Base-by-base conservation (phyloP, 2,797 vertebrate genomes). In the Carapus acus region DNA sequence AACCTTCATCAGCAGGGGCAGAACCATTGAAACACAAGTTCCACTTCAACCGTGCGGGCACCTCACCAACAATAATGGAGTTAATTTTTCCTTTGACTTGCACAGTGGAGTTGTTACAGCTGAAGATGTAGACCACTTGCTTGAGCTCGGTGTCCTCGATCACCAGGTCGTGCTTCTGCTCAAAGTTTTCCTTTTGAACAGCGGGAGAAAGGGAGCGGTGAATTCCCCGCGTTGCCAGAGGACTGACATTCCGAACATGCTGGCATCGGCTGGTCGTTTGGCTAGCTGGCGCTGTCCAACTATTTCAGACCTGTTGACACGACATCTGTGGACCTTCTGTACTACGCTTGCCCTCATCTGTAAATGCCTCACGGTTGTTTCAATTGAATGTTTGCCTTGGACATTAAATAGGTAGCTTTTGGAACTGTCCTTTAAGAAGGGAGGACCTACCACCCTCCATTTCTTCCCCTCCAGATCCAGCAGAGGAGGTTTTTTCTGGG, bases 61-160 rank as follows among this genome's bases (percentile, higher is more conserved):
- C n/a, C 68, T 84, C 61, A 86, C 85, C 85, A 2, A 98, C 68
- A 54, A 90, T 95, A 77, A 99, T 97, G 71, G 96, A 99, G 84
- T 98, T 99, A 62, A 99, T 84, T 90, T 99, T 99, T 40, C 96
- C 96, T 77, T 93, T 96, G 49, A 99, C 81, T 84, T 97, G 93
- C 43, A 99, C 68, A 0, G 93, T 97, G 56, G 88, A 93, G 80
- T 89, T 91, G 80, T 84, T 90, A 69, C 96, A 99, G 62, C 80
- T 88, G 71, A 92, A 98, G 83, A 97, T 82, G 51, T 99, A 99
- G 22, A 81, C 93, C 76, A 99, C 96, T 82, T 99, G 96, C 73
- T 90, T 93, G 20, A 99, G 87, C 83, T 98, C 94, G 0, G 94
- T 91, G 62, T 97, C 90, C 51, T 89, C 88, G 44, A 99, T 94